Percentiles rank a stretch among this genome's conserved stretches.
phyloP scores from a whole-genome alignment of 2,888 invertebrate genomes.

The Erannis defoliaria region DNA sequence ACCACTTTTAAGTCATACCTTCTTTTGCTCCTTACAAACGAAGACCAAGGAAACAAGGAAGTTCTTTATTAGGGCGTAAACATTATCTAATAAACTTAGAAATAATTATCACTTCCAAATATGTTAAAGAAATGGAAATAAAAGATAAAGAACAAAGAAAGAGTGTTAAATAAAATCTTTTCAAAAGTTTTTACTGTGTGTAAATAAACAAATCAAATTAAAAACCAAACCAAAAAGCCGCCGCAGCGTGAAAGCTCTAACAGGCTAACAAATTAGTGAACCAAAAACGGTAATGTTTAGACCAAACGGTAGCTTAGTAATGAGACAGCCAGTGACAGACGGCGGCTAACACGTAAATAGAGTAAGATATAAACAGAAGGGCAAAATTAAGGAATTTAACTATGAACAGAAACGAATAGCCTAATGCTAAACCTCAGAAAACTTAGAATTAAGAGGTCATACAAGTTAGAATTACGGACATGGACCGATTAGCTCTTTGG shows the following conservation, averaged over 20 bases:
- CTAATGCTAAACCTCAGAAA: too few relatives aligned
- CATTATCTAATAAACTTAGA: too few relatives aligned
- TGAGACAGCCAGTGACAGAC: slow-evolving; percentile 44
- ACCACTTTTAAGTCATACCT: too few relatives aligned
- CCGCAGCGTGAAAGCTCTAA: slow-evolving; percentile 41
- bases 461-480: too few relatives aligned
- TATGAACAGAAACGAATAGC: too few relatives aligned
- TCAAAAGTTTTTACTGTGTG: background rate
- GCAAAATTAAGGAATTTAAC: background rate
- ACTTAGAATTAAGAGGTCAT: too few relatives aligned
- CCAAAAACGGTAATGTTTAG: slow-evolving; percentile 43
- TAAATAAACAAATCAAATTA: slow-evolving; percentile 8
- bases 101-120: too few relatives aligned
- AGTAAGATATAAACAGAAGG: slow-evolving; percentile 8
- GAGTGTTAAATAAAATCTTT: background rate
- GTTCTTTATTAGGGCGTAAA: too few relatives aligned
- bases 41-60: too few relatives aligned
- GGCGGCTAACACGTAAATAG: slow-evolving; percentile 20
- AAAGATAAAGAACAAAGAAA: background rate
- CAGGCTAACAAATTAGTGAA: slow-evolving; percentile 41
- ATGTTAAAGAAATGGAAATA: background rate
- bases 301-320: slow-evolving; percentile 36
- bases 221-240: slow-evolving; percentile 23
- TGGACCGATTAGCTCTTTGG: too few relatives aligned
- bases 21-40: too few relatives aligned